phyloP scores from a whole-genome alignment of 2,113 vertebrate species.

The Bufo bufo region DNA sequence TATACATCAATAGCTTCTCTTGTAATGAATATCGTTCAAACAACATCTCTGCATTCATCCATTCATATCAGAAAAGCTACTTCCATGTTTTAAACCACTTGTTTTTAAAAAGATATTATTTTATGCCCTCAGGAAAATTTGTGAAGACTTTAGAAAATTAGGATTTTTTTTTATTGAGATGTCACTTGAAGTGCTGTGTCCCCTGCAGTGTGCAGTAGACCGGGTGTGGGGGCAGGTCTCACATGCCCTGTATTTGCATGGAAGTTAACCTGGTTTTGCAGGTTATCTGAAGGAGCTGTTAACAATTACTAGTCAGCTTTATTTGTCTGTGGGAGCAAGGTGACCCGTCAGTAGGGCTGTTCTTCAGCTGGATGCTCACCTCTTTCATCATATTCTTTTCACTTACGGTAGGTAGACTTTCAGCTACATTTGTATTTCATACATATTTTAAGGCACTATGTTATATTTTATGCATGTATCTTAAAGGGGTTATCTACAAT shows the following conservation, averaged over 20 bases:
- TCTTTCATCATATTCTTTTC: not conserved
- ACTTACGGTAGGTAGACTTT: not conserved
- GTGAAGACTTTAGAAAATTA: no score
- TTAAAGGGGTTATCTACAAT: no score
- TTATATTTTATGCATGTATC: no score
- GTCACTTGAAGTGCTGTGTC: not conserved
- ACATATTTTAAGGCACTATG: not conserved
- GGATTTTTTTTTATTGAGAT: not conserved
- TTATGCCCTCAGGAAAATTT: no score
- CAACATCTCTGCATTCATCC: no score
- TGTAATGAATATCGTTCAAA: no score
- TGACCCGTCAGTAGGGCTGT: not conserved
- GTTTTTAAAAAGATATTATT: no score
- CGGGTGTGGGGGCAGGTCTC: not conserved
- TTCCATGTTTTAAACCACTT: no score
- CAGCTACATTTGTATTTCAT: not conserved
- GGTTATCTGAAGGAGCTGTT: conserved; percentile 8
- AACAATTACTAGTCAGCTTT: not conserved
- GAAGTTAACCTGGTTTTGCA: conserved; percentile 46
- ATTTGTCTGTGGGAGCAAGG: not conserved
- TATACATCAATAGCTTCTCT: no score
- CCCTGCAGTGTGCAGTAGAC: not conserved
- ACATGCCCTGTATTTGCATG: conserved; percentile 31
- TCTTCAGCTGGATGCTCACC: not conserved
- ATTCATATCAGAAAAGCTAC: no score